Conservation (phyloP, 2,113 vertebrate species). For the Agelaius tricolor region DNA sequence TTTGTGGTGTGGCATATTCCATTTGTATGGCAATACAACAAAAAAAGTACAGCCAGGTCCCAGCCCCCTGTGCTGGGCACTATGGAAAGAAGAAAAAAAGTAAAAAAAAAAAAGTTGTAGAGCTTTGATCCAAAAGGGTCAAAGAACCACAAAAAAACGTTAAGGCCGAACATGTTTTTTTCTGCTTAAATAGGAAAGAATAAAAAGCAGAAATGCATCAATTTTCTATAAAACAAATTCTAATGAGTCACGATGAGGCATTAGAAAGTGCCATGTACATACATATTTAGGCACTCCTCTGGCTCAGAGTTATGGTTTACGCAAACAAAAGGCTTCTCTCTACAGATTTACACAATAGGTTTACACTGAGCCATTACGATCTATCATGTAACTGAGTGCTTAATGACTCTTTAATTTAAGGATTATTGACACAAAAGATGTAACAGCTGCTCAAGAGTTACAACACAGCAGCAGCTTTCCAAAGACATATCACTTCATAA, state of each 20-base stretch:
- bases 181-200: not conserved
- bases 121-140: not conserved
- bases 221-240: not conserved
- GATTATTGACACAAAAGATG: slow-evolving; percentile 67
- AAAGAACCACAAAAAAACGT: not conserved
- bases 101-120: not conserved
- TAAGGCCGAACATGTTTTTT: rapidly evolving
- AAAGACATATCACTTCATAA: slow-evolving; percentile 62
- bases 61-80: not conserved
- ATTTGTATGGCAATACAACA: not conserved
- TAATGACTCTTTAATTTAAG: slow-evolving; percentile 70
- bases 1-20: not conserved
- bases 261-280: not conserved
- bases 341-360: slow-evolving; percentile 63
- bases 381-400: slow-evolving; percentile 56
- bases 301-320: not conserved
- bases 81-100: not conserved
- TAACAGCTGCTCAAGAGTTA: slow-evolving; percentile 72
- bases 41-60: not conserved
- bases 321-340: slow-evolving; percentile 47
- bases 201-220: not conserved
- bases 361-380: slow-evolving; percentile 56
- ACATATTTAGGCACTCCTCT: not conserved
- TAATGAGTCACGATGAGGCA: not conserved
- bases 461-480: slow-evolving; percentile 62